A percentile compares a stretch with the other conserved stretches of the same genome.
Evolutionary conservation across 1,140 invertebrate species (phyloP).

Genomic region (Scaptomyza pallida): DNA sequence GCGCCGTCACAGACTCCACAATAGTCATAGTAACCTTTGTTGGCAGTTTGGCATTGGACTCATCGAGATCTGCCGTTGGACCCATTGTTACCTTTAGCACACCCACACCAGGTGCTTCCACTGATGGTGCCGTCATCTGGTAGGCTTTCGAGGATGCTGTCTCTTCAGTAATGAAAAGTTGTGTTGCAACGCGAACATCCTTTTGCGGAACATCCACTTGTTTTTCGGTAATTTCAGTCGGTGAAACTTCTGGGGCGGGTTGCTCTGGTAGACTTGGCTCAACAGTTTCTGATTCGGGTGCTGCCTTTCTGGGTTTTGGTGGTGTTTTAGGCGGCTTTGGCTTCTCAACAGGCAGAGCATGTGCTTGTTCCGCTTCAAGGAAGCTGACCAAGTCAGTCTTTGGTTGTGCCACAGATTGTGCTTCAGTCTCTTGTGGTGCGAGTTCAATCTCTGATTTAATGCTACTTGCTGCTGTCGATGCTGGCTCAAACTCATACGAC

Average conservation of each 20-base stretch:
- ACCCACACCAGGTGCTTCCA: conserved; percentile 63
- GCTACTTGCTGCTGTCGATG: conserved; percentile 19
- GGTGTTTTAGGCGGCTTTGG: background rate
- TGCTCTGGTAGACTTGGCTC: background rate
- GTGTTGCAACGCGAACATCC: conserved; percentile 68
- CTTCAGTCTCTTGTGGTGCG: conserved; percentile 10
- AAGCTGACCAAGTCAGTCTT: conserved; percentile 55
- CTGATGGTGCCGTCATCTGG: conserved; percentile 72
- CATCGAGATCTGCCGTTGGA: conserved; percentile 13
- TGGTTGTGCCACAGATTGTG: background rate
- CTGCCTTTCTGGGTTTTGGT: background rate
- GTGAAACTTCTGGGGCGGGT: conserved; percentile 7
- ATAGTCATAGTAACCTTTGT: conserved; percentile 76
- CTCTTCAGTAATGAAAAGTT: conserved; percentile 77
- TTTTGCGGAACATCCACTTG: conserved; percentile 22
- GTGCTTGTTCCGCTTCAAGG: conserved; percentile 47
- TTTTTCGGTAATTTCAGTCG: background rate
- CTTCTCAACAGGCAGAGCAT: background rate
- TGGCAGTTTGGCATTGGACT: conserved; percentile 14
- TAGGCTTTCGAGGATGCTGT: conserved; percentile 56
- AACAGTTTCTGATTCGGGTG: background rate
- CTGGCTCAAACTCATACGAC: conserved; percentile 67
- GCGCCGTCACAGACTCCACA: conserved; percentile 57
- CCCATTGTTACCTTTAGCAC: conserved; percentile 65
- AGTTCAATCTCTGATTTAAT: conserved; percentile 22